phyloP scores from a whole-genome alignment of 2,113 vertebrate species.

The Ciconia maguari region DNA sequence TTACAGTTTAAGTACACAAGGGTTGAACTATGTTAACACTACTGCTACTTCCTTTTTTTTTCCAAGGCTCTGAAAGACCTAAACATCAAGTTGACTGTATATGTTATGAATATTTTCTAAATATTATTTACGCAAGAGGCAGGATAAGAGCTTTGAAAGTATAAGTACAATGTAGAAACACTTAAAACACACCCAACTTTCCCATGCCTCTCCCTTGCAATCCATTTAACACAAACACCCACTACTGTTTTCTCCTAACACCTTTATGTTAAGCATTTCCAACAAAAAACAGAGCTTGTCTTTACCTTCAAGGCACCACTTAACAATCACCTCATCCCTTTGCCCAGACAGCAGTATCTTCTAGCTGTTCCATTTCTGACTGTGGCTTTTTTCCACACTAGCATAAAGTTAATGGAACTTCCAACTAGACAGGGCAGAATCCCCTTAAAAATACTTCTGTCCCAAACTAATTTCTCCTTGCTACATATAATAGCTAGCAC shows the following conservation, averaged over 20 bases:
- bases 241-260: not conserved
- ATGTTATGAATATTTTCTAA: slow-evolving; percentile 51
- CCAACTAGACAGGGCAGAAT: not conserved
- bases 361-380: not conserved
- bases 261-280: not conserved
- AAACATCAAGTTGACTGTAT: slow-evolving; percentile 32
- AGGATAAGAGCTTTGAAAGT: slow-evolving; percentile 14
- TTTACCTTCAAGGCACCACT: not conserved
- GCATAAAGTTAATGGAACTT: not conserved
- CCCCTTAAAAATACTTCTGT: not conserved
- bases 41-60: slow-evolving; percentile 5
- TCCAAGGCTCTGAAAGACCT: slow-evolving; percentile 7
- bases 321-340: not conserved
- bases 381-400: not conserved
- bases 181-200: not conserved
- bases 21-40: slow-evolving; percentile 32
- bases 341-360: not conserved
- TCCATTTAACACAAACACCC: not conserved
- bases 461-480: not conserved
- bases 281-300: not conserved
- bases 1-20: slow-evolving; percentile 43
- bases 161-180: not conserved
- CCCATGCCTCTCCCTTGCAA: not conserved
- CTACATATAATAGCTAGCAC: not conserved
- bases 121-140: slow-evolving; percentile 30